phyloP scores from a whole-genome alignment of 2,113 vertebrate species.

The Orthonyx spaldingii region DNA sequence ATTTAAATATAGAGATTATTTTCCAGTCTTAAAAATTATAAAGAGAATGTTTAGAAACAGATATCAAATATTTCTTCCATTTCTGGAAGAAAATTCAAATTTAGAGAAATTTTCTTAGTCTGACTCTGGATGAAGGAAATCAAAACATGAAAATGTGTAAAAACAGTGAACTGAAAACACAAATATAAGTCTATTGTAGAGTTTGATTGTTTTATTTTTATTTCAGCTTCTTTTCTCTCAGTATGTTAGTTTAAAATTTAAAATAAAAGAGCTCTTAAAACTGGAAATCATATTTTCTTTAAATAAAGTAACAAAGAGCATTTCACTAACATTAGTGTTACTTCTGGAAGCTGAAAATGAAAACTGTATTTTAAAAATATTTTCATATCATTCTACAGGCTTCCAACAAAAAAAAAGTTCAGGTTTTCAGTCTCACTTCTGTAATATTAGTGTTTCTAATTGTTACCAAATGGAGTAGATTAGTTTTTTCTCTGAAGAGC shows the following conservation, averaged over 20 bases:
- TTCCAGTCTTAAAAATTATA: not conserved
- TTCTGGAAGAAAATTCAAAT: not conserved
- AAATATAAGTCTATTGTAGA: not conserved
- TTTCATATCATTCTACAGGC: not conserved
- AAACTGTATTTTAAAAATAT: not conserved
- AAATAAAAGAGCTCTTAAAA: not conserved
- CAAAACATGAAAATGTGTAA: not conserved
- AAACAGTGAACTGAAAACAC: not conserved
- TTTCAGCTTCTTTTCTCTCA: not conserved
- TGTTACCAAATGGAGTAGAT: constrained; percentile 58
- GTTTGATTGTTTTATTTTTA: not conserved
- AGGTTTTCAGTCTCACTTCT: constrained; percentile 4
- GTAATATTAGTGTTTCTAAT: constrained; percentile 33
- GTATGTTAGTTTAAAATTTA: not conserved
- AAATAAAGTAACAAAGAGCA: not conserved
- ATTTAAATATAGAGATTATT: not conserved
- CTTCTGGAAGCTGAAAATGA: not conserved
- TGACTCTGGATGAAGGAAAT: not conserved
- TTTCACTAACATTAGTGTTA: not conserved
- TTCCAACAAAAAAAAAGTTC: not conserved
- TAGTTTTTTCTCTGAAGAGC: constrained; percentile 57
- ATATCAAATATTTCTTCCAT: not conserved
- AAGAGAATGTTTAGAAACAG: not conserved
- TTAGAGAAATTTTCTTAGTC: not conserved
- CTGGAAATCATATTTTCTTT: not conserved